Evolutionary conservation across 2,113 vertebrate genomes (phyloP).

Genomic region (Elaphurus davidianus): DNA sequence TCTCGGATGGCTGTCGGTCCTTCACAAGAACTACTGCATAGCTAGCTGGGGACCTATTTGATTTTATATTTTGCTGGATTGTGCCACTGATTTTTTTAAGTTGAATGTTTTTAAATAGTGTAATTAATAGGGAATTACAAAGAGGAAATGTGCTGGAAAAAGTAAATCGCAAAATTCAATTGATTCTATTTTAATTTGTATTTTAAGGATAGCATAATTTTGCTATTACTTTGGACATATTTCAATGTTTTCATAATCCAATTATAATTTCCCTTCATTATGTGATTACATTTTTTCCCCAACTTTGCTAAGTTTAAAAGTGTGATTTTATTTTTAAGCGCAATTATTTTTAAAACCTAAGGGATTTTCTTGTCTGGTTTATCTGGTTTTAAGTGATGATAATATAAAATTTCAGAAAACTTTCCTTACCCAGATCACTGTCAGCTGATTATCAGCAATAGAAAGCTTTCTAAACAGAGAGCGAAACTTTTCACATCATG

Average conservation of each 20-base stretch:
- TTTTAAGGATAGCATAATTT: not conserved
- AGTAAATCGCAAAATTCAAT: not conserved
- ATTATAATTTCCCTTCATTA: not conserved
- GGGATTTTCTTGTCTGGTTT: not conserved
- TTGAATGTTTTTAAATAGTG: not conserved
- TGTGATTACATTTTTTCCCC: not conserved
- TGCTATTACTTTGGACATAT: not conserved
- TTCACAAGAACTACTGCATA: not conserved
- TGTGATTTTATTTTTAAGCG: not conserved
- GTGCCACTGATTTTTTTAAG: not conserved
- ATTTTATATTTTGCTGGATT: not conserved
- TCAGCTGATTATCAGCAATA: not conserved
- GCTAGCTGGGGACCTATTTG: too few species aligned
- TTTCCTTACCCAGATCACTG: not conserved
- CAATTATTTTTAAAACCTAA: not conserved
- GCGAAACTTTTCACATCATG: not conserved
- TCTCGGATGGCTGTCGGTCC: not conserved
- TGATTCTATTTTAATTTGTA: not conserved
- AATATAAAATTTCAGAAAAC: not conserved
- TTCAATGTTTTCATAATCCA: not conserved
- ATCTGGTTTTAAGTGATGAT: conserved; percentile 3
- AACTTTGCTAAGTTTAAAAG: not conserved
- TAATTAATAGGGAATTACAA: not conserved
- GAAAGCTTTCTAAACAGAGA: not conserved
- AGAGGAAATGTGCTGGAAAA: not conserved